Percentiles rank a stretch among this genome's conserved stretches.
These are phyloP conservation scores for Zosterops japonicus DNA, from an alignment of 2,113 vertebrate genomes.

Conservation along the genomic window DNA sequence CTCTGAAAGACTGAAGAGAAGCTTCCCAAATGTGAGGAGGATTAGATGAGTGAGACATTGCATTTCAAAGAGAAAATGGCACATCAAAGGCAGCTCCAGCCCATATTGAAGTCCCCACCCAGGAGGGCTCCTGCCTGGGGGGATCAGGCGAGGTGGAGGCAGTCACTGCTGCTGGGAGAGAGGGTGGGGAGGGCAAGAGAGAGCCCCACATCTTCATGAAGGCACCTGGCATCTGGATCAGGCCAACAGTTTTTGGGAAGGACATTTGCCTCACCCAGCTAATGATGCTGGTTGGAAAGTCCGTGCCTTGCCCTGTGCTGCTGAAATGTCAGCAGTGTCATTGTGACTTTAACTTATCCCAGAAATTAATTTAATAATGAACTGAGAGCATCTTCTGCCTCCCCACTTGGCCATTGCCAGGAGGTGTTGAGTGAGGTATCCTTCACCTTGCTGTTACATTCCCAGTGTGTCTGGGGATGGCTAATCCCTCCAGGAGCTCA, in stretches of 20 bases:
- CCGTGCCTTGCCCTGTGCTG: neutral
- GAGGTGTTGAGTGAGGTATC: neutral
- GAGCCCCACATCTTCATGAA: neutral
- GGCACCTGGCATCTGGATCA: neutral
- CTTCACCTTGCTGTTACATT: neutral
- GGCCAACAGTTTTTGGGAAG: neutral
- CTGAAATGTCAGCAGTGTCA: neutral
- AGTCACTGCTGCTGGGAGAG: neutral
- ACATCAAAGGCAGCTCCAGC: slow-evolving; percentile 30
- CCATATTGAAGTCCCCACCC: slow-evolving; percentile 21
- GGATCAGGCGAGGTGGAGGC: neutral
- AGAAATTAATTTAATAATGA: neutral
- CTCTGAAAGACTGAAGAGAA: slow-evolving; percentile 20
- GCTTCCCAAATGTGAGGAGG: slow-evolving; percentile 44
- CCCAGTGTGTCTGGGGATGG: accelerated
- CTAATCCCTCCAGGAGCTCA: neutral
- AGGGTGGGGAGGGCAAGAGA: neutral
- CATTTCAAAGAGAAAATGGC: slow-evolving; percentile 57
- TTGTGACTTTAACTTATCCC: neutral
- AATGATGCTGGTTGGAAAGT: neutral
- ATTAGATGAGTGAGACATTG: slow-evolving; percentile 33
- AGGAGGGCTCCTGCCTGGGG: slow-evolving; percentile 34
- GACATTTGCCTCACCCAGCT: accelerated
- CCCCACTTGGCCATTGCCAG: neutral
- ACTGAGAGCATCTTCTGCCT: neutral